phyloP scores from a whole-genome alignment of 1,140 invertebrate species.

The Anadara kagoshimensis region DNA sequence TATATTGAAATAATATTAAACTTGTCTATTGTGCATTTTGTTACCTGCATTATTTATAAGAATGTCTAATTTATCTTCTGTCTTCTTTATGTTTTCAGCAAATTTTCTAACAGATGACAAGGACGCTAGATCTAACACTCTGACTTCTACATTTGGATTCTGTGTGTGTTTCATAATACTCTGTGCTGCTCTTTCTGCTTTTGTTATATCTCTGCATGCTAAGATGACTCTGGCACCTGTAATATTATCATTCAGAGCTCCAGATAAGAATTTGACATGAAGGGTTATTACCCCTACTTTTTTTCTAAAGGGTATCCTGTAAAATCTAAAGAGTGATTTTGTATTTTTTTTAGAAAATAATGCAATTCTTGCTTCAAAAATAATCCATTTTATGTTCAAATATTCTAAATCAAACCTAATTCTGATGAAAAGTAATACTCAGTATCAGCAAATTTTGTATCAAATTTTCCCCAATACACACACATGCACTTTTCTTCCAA shows the following conservation, averaged over 20 bases:
- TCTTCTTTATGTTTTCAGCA: constrained; percentile 70
- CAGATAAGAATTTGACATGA: too few species aligned
- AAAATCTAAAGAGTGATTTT: not conserved
- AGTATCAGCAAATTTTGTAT: too few species aligned
- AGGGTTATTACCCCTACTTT: too few species aligned
- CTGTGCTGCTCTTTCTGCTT: constrained; percentile 83
- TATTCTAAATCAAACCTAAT: too few species aligned
- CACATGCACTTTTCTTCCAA: too few species aligned
- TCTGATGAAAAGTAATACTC: too few species aligned
- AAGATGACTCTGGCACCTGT: constrained; percentile 85
- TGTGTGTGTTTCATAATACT: constrained; percentile 78
- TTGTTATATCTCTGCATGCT: constrained; percentile 85
- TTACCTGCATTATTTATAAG: constrained; percentile 63
- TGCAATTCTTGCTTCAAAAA: too few species aligned
- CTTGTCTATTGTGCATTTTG: too few species aligned
- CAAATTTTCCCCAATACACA: too few species aligned
- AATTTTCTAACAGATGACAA: constrained; percentile 66
- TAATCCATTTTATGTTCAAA: too few species aligned
- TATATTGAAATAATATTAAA: too few species aligned
- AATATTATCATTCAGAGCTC: not conserved
- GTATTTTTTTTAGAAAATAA: not conserved
- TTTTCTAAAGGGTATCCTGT: too few species aligned
- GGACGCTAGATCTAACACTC: constrained; percentile 75
- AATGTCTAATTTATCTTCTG: constrained; percentile 50
- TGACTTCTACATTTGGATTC: constrained; percentile 76